Conservation (phyloP, 2,797 vertebrate species). For the Menidia menidia region DNA sequence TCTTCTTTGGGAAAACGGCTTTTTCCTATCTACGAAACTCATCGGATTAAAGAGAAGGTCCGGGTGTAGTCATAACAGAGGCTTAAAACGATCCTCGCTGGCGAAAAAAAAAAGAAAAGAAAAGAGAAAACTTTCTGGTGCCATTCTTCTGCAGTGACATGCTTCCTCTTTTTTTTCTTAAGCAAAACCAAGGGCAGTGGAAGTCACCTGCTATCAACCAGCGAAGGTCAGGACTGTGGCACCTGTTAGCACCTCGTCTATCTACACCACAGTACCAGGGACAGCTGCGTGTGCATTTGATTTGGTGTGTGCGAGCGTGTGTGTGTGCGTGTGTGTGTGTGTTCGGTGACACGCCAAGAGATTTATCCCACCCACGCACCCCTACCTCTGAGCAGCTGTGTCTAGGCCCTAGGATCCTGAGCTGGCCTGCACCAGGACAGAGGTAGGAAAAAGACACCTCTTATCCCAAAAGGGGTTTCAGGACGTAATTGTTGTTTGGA, state of each 20-base stretch:
- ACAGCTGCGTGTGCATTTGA: conserved; percentile 80
- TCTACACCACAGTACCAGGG: conserved; percentile 79
- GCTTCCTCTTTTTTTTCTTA: conserved; percentile 74
- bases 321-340: conserved; percentile 53
- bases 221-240: conserved; percentile 77
- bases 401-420: conserved; percentile 71
- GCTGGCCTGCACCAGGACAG: conserved; percentile 70
- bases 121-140: conserved; percentile 59
- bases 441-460: conserved; percentile 72
- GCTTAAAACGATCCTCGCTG: conserved; percentile 65
- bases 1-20: conserved; percentile 60
- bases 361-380: conserved; percentile 78
- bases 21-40: conserved; percentile 70
- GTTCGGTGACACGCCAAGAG: conserved; percentile 76
- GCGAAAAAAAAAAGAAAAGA: conserved; percentile 50
- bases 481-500: conserved; percentile 71
- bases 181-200: conserved; percentile 78
- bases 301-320: conserved; percentile 58
- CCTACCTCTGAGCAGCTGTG: conserved; percentile 83
- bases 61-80: conserved; percentile 78
- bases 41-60: conserved; percentile 68
- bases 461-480: conserved; percentile 62
- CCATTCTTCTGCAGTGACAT: conserved; percentile 73
- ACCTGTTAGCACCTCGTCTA: conserved; percentile 85
- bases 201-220: conserved; percentile 81